Evolutionary conservation across 2,797 vertebrate species (phyloP).

Genomic region (Phrynocephalus guinanensis): DNA sequence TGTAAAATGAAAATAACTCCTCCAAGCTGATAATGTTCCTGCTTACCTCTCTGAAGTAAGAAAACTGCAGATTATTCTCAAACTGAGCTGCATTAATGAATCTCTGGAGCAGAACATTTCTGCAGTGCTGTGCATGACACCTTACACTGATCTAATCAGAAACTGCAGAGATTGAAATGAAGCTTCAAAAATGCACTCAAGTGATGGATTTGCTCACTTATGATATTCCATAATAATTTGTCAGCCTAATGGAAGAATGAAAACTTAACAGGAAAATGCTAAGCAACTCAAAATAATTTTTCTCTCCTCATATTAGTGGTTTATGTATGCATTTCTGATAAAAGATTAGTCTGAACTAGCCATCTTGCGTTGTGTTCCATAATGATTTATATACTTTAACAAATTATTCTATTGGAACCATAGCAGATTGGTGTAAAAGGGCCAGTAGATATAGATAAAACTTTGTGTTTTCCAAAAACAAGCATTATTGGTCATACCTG

Average conservation of each 20-base stretch:
- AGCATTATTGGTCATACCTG: neutral
- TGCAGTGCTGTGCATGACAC: constrained; percentile 25
- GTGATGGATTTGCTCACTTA: constrained; percentile 20
- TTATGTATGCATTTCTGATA: constrained; percentile 54
- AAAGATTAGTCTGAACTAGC: constrained; percentile 59
- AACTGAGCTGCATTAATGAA: constrained; percentile 37
- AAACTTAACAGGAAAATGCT: constrained; percentile 40
- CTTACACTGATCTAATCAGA: constrained; percentile 49
- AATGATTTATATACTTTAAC: constrained; percentile 59
- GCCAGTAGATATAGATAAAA: constrained; percentile 5
- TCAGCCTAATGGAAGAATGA: constrained; percentile 10
- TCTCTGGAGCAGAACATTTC: constrained; percentile 38
- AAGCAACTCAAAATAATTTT: constrained; percentile 51
- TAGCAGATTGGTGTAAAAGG: constrained; percentile 19
- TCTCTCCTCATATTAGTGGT: constrained; percentile 43
- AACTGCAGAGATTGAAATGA: constrained; percentile 52
- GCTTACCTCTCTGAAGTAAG: constrained; percentile 41
- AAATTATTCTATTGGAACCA: constrained; percentile 22
- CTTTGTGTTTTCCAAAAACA: no score
- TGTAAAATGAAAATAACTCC: constrained; percentile 12
- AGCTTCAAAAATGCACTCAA: constrained; percentile 46
- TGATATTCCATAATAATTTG: constrained; percentile 28
- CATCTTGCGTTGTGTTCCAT: constrained; percentile 45
- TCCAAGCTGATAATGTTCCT: constrained; percentile 26
- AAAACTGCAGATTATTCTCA: constrained; percentile 5